These are phyloP conservation scores for Hippocampus mohnikei DNA, from an alignment of 2,113 vertebrate genomes.

Conservation along the genomic window DNA sequence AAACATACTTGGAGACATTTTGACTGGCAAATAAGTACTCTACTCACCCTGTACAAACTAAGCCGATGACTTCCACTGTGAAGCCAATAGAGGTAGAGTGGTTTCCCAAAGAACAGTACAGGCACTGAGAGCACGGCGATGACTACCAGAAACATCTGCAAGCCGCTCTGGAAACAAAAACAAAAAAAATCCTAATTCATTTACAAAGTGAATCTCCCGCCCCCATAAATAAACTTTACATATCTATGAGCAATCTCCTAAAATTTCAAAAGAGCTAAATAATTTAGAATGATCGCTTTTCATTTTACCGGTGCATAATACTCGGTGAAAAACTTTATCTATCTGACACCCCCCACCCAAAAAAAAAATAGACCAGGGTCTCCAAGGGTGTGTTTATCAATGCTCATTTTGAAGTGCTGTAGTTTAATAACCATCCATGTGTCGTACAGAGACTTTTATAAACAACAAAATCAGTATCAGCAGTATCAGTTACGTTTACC, in stretches of 20 bases:
- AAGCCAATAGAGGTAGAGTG: conserved; percentile 88
- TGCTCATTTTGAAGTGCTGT: background rate
- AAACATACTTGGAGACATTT: background rate
- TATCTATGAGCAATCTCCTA: background rate
- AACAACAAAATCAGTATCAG: background rate
- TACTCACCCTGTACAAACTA: conserved; percentile 83
- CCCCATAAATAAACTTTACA: background rate
- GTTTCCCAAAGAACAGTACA: conserved; percentile 89
- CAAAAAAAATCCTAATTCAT: background rate
- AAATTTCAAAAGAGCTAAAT: background rate
- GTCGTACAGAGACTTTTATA: background rate
- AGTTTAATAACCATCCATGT: background rate
- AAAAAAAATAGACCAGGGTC: too few relatives aligned
- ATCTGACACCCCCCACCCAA: too few relatives aligned
- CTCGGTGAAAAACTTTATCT: too few relatives aligned
- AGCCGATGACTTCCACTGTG: conserved; percentile 77
- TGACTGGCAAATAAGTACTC: background rate
- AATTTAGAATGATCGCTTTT: background rate
- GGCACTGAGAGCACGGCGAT: conserved; percentile 84
- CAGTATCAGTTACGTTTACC: background rate
- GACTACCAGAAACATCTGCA: conserved; percentile 82
- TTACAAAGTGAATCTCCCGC: background rate
- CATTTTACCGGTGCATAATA: too few relatives aligned
- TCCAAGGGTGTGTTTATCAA: too few relatives aligned
- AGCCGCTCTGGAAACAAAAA: conserved; percentile 64